Evolutionary conservation across 2,797 vertebrate genomes (phyloP).

Genomic region (Gymnothorax javanicus): DNA sequence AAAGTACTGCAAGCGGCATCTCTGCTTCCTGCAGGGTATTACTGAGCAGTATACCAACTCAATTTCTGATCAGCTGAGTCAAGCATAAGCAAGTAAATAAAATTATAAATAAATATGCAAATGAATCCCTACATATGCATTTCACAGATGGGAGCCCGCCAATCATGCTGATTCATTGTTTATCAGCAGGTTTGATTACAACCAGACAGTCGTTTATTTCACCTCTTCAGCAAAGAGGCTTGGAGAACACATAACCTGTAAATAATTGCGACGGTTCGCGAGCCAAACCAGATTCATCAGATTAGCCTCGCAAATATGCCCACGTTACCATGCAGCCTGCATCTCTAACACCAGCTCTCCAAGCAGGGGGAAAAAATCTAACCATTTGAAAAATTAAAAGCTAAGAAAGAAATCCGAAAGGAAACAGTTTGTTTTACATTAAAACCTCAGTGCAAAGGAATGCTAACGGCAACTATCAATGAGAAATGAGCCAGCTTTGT

Average conservation of each 20-base stretch:
- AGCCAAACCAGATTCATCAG: conserved; percentile 52
- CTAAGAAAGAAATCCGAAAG: neutral
- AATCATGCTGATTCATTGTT: conserved; percentile 64
- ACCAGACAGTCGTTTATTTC: conserved; percentile 70
- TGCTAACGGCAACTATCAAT: neutral
- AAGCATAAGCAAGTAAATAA: neutral
- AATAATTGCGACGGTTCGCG: conserved; percentile 78
- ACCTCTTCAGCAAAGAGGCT: conserved; percentile 71
- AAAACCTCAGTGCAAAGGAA: neutral
- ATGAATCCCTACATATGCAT: neutral
- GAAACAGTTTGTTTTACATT: neutral
- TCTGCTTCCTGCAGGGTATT: neutral
- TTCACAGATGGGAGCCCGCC: neutral
- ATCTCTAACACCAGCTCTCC: neutral
- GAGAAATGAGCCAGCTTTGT: neutral
- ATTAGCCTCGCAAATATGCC: conserved; percentile 70
- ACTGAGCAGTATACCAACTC: neutral
- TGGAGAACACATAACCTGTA: conserved; percentile 75
- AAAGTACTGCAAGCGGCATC: too few relatives aligned
- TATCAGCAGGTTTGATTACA: conserved; percentile 72
- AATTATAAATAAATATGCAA: neutral
- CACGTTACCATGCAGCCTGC: conserved; percentile 25
- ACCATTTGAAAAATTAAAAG: neutral
- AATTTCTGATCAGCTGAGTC: neutral
- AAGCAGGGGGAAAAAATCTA: neutral